A percentile compares a stretch with the other conserved stretches of the same genome.
These are phyloP conservation scores for Garra rufa DNA, from an alignment of 2,113 vertebrate species.

Conservation along the genomic window DNA sequence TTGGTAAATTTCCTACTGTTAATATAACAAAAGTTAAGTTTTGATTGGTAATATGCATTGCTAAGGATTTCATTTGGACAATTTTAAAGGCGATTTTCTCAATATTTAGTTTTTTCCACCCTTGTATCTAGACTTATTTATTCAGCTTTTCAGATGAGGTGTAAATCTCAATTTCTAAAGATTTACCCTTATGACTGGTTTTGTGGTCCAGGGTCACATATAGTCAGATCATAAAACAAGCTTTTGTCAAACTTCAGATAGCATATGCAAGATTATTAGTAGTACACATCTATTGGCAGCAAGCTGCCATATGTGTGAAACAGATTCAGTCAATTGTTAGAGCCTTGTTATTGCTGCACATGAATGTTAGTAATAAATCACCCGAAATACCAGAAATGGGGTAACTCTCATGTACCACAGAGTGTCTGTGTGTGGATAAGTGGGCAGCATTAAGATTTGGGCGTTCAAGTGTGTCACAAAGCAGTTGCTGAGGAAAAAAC, in stretches of 20 bases:
- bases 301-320: not conserved
- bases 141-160: no score
- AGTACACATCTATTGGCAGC: not conserved
- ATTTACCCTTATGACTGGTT: no score
- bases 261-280: not conserved
- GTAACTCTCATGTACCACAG: not conserved
- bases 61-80: no score
- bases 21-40: no score
- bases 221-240: not conserved
- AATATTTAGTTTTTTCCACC: no score
- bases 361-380: not conserved
- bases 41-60: no score
- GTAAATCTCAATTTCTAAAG: no score
- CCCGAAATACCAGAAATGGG: not conserved
- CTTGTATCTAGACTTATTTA: no score
- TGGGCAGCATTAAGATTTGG: constrained; percentile 27
- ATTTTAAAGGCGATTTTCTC: no score
- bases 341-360: not conserved
- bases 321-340: not conserved
- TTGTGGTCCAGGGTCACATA: no score
- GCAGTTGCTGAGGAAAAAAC: constrained; percentile 26
- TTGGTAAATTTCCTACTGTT: no score
- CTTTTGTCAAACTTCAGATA: not conserved
- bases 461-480: constrained; percentile 41
- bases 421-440: not conserved